phyloP scores from a whole-genome alignment of 2,113 vertebrate genomes.

The Malurus alboscapulatus region DNA sequence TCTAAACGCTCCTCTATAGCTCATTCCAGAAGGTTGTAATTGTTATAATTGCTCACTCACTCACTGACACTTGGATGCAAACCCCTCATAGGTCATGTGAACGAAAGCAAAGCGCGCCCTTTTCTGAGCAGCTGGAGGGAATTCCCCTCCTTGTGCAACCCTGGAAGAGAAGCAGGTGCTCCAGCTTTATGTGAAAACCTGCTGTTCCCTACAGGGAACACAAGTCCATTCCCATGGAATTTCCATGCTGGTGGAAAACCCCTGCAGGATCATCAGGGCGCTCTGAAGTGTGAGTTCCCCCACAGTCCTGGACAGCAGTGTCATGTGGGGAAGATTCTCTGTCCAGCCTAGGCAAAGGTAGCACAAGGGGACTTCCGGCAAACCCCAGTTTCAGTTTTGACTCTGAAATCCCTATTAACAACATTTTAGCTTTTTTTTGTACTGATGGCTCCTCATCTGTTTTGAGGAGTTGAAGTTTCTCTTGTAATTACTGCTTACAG shows the following conservation, averaged over 20 bases:
- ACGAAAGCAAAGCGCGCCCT: neutral
- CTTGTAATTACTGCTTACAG: neutral
- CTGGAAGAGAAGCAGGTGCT: neutral
- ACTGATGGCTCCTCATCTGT: neutral
- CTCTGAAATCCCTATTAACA: accelerated
- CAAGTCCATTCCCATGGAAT: neutral
- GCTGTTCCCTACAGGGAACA: neutral
- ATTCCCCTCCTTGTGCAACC: neutral
- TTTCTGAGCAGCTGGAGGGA: neutral
- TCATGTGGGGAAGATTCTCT: neutral
- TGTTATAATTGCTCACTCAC: neutral
- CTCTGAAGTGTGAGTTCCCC: accelerated
- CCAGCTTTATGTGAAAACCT: neutral
- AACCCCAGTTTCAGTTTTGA: neutral
- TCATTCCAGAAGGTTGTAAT: neutral
- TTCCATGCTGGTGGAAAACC: accelerated
- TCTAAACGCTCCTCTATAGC: neutral
- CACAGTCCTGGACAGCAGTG: neutral
- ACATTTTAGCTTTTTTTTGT: neutral
- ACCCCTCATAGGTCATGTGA: neutral
- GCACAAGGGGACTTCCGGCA: neutral
- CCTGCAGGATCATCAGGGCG: neutral
- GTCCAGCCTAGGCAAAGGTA: neutral
- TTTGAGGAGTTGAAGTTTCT: neutral
- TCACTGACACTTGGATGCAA: neutral